Base-by-base conservation (phyloP, 2,888 invertebrate genomes). In the Epistrophella euchroma region DNA sequence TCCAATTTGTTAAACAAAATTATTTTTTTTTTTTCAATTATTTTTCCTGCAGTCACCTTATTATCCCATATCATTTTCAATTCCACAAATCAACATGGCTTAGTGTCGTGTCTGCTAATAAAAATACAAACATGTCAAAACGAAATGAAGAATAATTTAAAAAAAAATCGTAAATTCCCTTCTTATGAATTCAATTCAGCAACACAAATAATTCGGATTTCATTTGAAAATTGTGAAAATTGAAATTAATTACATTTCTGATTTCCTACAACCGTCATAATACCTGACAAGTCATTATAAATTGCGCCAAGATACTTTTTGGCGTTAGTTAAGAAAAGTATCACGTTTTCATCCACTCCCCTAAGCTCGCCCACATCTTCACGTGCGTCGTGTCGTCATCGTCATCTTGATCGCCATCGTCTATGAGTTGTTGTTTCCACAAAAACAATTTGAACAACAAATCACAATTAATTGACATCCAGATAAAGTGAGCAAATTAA, bases 401-500 rank as follows among this genome's bases (percentile, higher is more conserved):
- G 37, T 4, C 2, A 7, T 55, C 37, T 5, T 25, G 5, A 28
- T 28, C 32, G 9, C 6, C 28, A 32, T 32, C 55, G 10, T 56
- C 37, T 25, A n/a, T n/a, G n/a, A n/a, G n/a, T n/a, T n/a, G 9
- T 32, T 60, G 9, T 40, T 22, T 40, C 13, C 11, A n/a, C 11
- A 40, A 37, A 32, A 32, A 19, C 68, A 68, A 32, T 50, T 74
- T 52, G 17, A n/a, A 45, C 50, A 62, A 37, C 68, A 52, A 77
- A 72, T 68, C 73, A 60, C 77, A 73, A 62, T 55, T 73, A 73
- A 83, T 83, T 83, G 82, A 77, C 82, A 83, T 45, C 68, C 37
- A 73, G 60, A 83, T 83, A 73, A 73, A 83, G 77, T 77, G 50
- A 58, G 45, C 77, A 83, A 77, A 83, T 77, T 77, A 83, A 83